These are phyloP conservation scores for Pteruthius melanotis DNA, from an alignment of 2,113 vertebrate genomes.

Conservation along the genomic window DNA sequence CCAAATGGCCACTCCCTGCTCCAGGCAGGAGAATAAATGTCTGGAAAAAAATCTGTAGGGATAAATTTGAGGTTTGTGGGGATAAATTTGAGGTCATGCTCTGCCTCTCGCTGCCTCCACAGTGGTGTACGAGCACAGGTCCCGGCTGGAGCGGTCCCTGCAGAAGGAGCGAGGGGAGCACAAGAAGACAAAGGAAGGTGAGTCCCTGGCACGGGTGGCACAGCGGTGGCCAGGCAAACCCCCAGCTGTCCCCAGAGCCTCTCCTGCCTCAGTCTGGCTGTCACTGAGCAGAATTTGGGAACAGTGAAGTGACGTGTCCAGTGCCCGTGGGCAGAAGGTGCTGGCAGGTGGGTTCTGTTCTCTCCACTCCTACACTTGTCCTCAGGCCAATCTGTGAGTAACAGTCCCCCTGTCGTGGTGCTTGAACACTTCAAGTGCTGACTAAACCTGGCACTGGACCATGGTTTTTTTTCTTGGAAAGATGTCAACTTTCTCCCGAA, in stretches of 20 bases:
- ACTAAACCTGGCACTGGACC: not conserved
- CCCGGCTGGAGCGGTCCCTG: slow-evolving; percentile 71
- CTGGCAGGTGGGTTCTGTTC: not conserved
- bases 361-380: fast-evolving
- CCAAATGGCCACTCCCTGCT: not conserved
- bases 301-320: not conserved
- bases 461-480: not conserved
- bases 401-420: too few species aligned
- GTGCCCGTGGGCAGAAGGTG: not conserved
- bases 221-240: not conserved
- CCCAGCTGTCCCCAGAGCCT: not conserved
- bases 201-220: not conserved
- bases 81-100: fast-evolving
- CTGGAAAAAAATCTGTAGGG: fast-evolving
- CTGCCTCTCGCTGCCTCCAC: not conserved
- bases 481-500: not conserved
- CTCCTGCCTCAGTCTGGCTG: not conserved
- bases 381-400: not conserved
- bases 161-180: slow-evolving; percentile 76
- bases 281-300: not conserved
- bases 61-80: fast-evolving
- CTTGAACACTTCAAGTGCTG: not conserved
- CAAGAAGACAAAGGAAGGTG: slow-evolving; percentile 79
- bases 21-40: fast-evolving
- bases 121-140: slow-evolving; percentile 78